Base-by-base conservation (phyloP, 2,797 vertebrate species). In the Austrolebias charrua region DNA sequence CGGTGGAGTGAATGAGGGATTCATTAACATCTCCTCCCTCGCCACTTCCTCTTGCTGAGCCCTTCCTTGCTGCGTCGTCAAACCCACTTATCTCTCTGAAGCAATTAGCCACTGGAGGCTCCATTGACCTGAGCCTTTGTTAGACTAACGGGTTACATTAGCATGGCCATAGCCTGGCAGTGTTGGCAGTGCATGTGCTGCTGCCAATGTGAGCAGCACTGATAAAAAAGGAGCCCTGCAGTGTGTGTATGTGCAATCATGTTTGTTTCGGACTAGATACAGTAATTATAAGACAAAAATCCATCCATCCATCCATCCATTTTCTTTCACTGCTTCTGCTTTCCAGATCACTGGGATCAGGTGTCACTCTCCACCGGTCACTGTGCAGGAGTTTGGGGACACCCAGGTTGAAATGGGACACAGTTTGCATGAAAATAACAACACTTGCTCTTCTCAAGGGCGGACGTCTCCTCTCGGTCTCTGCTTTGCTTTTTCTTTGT, bases 101-200 rank as follows among this genome's bases (percentile, higher is more conserved):
- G 89, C 90, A 92, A 92, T 93, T 93, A 93, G 89, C 82, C 82
- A 83, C 80, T 82, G 79, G 87, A 90, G 85, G 86, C 88, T 80
- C 80, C 76, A 81, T 85, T 91, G 90, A 88, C 84, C 87, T 75
- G 86, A 68, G 85, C 81, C 84, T 91, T 92, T 93, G 87, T 92
- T 86, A 81, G 84, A 83, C 81, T 81, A 82, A 81, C 86, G 56
- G 80, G 80, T 71, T 84, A 91, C 89, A 89, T 89, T 87, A 85
- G 80, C 88, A 85, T 82, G 72, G 74, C 83, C 73, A 18, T 63
- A 77, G 86, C 83, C 84, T 63, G 61, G 74, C 80, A 71, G 83
- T 66, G 78, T 82, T 88, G 85, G 88, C 89, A 81, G 60, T 60
- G 82, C 73, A 70, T 71, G 76, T 63, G 86, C 60, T 4, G 4